These are phyloP conservation scores for Drosophila setifemur DNA, from an alignment of 1,140 invertebrate species.

Conservation along the genomic window DNA sequence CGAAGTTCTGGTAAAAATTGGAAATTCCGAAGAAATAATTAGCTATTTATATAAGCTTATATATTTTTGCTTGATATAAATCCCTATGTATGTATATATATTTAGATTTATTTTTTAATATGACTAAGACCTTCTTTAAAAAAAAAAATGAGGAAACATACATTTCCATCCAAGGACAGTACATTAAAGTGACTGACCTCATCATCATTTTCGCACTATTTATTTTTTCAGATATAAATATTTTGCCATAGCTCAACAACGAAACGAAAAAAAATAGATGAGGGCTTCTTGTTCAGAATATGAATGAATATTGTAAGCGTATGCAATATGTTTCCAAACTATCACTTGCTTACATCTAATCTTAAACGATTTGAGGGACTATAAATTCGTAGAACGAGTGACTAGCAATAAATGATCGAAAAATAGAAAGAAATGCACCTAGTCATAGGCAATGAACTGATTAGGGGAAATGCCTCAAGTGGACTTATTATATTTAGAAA, in stretches of 20 bases:
- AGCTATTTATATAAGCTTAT: background rate
- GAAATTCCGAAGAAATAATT: background rate
- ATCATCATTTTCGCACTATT: background rate
- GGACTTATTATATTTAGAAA: slow-evolving; percentile 18
- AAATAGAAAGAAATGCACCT: slow-evolving; percentile 28
- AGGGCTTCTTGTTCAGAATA: too few relatives aligned
- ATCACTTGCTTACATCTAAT: slow-evolving; percentile 48
- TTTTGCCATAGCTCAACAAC: background rate
- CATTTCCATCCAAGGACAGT: slow-evolving; percentile 14
- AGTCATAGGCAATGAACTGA: slow-evolving; percentile 29
- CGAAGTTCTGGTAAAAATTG: background rate
- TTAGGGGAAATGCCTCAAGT: slow-evolving; percentile 16
- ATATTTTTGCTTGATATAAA: background rate
- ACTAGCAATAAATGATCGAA: slow-evolving; percentile 43
- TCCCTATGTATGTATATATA: too few relatives aligned
- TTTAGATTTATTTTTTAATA: too few relatives aligned
- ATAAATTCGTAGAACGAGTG: slow-evolving; percentile 37
- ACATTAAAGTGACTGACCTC: slow-evolving; percentile 12
- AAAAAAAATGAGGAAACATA: background rate
- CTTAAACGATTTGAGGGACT: slow-evolving; percentile 20
- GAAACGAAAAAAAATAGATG: too few relatives aligned
- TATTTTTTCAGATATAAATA: background rate
- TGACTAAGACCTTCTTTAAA: background rate
- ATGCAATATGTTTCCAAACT: slow-evolving; percentile 2
- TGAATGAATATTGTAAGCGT: slow-evolving; percentile 3